phyloP scores from a whole-genome alignment of 2,888 invertebrate genomes.

The Noctuana brunneofusca region DNA sequence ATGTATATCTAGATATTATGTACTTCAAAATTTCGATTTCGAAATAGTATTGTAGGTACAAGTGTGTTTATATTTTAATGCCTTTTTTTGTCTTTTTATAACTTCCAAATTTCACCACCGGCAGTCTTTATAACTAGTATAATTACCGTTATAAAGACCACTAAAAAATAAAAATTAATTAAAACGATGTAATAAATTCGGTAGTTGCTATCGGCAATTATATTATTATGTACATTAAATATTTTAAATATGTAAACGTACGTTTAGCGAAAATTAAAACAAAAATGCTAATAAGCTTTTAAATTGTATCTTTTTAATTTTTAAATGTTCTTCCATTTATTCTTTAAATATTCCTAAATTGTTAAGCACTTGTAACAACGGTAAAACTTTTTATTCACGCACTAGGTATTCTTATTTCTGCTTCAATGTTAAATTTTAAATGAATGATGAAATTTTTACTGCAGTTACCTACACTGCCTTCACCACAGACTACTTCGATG shows the following conservation, averaged over 20 bases:
- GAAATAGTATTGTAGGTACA: too few relatives aligned
- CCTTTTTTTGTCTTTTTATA: conserved; percentile 28
- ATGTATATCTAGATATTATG: too few relatives aligned
- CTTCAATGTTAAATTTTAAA: too few relatives aligned
- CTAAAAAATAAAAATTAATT: conserved; percentile 37
- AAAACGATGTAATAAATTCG: conserved; percentile 28
- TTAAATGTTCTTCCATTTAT: not conserved
- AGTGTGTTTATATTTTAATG: too few relatives aligned
- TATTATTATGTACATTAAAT: not conserved
- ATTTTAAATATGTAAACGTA: not conserved
- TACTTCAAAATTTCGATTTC: too few relatives aligned
- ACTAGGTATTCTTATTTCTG: too few relatives aligned
- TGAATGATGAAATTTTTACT: too few relatives aligned
- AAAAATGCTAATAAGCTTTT: not conserved
- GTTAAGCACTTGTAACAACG: too few relatives aligned
- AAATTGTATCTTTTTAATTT: not conserved
- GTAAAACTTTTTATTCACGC: too few relatives aligned
- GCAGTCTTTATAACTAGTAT: conserved; percentile 61
- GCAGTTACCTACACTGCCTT: too few relatives aligned
- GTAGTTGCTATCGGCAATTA: not conserved
- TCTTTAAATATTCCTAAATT: too few relatives aligned
- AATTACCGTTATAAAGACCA: conserved; percentile 56
- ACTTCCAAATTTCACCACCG: conserved; percentile 39
- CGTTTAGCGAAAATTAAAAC: not conserved
- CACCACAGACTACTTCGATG: too few relatives aligned